phyloP scores from a whole-genome alignment of 1,140 invertebrate genomes.

The Drosophila subobscura region DNA sequence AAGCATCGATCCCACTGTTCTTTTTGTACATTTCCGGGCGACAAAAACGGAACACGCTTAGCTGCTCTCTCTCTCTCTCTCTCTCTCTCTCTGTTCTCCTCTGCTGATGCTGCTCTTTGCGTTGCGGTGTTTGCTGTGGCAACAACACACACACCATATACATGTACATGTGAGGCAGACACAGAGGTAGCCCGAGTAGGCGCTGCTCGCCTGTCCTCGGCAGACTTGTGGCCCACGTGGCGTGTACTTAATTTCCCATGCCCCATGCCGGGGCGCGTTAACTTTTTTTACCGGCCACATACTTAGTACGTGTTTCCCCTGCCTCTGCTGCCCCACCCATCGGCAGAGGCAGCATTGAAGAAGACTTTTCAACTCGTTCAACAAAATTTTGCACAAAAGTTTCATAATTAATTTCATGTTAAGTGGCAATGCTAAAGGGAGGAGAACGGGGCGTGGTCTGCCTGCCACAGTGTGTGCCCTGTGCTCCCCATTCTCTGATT shows the following conservation, averaged over 20 bases:
- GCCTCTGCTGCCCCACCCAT: not conserved
- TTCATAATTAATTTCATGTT: conserved; percentile 83
- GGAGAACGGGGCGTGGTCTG: conserved; percentile 32
- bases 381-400: conserved; percentile 82
- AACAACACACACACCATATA: conserved; percentile 34
- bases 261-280: conserved; percentile 63
- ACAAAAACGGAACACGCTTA: conserved; percentile 52
- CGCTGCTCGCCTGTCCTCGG: conserved; percentile 39
- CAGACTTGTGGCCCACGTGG: conserved; percentile 75
- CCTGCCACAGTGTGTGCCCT: conserved; percentile 9
- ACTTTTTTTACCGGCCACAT: conserved; percentile 63
- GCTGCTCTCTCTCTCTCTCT: conserved; percentile 26
- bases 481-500: not conserved
- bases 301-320: conserved; percentile 29
- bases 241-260: conserved; percentile 77
- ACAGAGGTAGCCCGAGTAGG: conserved; percentile 5
- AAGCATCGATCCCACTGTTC: conserved; percentile 16
- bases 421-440: conserved; percentile 68
- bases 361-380: conserved; percentile 75
- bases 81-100: not conserved
- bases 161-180: no score
- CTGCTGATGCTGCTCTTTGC: conserved; percentile 16
- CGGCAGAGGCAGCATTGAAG: conserved; percentile 53
- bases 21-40: conserved; percentile 70
- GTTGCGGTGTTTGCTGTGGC: conserved; percentile 42